Percentiles rank a stretch among this genome's conserved stretches.
These are phyloP conservation scores for Choreutis nemorana DNA, from an alignment of 2,888 invertebrate species.

Conservation along the genomic window DNA sequence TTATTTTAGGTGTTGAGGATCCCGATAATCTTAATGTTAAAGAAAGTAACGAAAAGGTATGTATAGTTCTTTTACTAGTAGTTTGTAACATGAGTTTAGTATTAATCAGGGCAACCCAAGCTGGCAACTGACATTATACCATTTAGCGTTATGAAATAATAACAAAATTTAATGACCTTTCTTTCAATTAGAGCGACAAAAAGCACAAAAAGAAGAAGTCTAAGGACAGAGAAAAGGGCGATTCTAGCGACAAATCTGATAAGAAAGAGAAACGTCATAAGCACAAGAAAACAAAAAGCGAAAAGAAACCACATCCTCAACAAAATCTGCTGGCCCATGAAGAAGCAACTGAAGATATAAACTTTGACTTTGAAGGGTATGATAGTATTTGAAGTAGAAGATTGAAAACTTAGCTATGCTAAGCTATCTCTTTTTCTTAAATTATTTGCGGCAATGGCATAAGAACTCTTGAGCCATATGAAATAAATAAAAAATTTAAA, in stretches of 20 bases:
- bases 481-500: no score
- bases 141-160: no score
- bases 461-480: no score
- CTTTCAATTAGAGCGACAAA: slow-evolving; percentile 47
- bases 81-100: no score
- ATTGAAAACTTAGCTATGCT: no score
- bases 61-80: no score
- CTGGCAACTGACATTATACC: no score
- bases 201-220: slow-evolving; percentile 65
- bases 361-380: slow-evolving; percentile 36
- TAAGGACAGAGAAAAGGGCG: slow-evolving; percentile 58
- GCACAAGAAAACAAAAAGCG: slow-evolving; percentile 56
- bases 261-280: slow-evolving; percentile 66
- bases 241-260: slow-evolving; percentile 56
- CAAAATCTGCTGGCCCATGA: slow-evolving; percentile 47
- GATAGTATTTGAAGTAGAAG: slow-evolving; percentile 48
- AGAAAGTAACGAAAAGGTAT: not conserved
- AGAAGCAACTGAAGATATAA: slow-evolving; percentile 18
- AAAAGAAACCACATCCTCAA: slow-evolving; percentile 48
- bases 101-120: no score
- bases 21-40: not conserved
- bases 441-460: no score
- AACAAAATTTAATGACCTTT: not conserved
- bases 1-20: no score
- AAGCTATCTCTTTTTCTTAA: no score